These are phyloP conservation scores for Lasiurus borealis DNA, from an alignment of 2,113 vertebrate genomes.

Conservation along the genomic window DNA sequence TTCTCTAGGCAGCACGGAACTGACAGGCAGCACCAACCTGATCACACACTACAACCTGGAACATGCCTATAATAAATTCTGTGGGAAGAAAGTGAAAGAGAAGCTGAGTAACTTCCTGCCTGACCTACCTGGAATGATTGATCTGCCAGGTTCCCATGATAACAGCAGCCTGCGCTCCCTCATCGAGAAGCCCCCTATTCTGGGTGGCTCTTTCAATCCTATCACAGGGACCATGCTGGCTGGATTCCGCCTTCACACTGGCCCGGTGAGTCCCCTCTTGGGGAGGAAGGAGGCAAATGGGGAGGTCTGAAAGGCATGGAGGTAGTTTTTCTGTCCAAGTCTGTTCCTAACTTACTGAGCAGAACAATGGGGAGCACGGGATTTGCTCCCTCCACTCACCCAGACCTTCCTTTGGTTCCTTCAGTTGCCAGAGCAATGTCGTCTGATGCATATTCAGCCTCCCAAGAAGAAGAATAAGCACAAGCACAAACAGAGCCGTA, in stretches of 20 bases:
- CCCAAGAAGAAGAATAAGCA: slow-evolving; percentile 99
- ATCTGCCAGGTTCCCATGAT: slow-evolving; percentile 95
- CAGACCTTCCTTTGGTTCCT: background rate
- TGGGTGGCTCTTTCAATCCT: slow-evolving; percentile 95
- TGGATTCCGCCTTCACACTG: slow-evolving; percentile 96
- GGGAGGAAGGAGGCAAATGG: background rate
- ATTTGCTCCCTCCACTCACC: background rate
- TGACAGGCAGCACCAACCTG: slow-evolving; percentile 97
- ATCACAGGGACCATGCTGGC: slow-evolving; percentile 96
- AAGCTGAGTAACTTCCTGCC: slow-evolving; percentile 99
- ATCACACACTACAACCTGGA: slow-evolving; percentile 98
- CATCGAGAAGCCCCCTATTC: slow-evolving; percentile 97
- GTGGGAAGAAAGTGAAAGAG: slow-evolving; percentile 99
- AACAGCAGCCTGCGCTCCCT: slow-evolving; percentile 97
- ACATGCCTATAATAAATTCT: slow-evolving; percentile 98
- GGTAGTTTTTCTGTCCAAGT: background rate
- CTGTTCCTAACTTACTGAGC: background rate
- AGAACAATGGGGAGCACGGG: background rate
- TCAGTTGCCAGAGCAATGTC: slow-evolving; percentile 97
- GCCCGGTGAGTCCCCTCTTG: slow-evolving; percentile 90
- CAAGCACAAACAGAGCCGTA: slow-evolving; percentile 96
- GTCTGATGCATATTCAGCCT: slow-evolving; percentile 98
- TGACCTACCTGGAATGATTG: slow-evolving; percentile 98
- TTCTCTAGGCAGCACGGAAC: slow-evolving; percentile 92
- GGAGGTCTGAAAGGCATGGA: background rate